Evolutionary conservation across 2,797 vertebrate species (phyloP), one percentile per base, ranked within the genome.

Genomic region (Ptychobarbus kaznakovi): DNA sequence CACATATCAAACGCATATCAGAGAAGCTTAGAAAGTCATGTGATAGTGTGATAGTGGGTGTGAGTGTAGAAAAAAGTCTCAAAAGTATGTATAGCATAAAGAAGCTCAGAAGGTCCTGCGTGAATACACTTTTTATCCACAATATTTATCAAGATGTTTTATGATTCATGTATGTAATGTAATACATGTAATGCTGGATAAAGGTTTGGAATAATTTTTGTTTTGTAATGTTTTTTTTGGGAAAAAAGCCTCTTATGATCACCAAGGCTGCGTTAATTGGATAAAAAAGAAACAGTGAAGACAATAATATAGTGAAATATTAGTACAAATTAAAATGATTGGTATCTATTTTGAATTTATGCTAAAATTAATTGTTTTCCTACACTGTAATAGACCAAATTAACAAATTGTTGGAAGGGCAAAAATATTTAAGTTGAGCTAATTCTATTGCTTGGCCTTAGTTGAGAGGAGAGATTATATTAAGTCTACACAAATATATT

Each of bases 41-140:
- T 76, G 6, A 76, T 77, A 38, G n/a, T 42, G 28, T 76, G 6
- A 76, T 77, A 38, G n/a, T 76, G 73, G 13, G 44, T 25, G 44
- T 51, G 38, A 25, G 25, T 13, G 8, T 9, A 22, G n/a, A 32
- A 46, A 65, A 28, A 28, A 35, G 16, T 46, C 40, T 18, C 13
- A 46, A n/a, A 4, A 69, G 20, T 35, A 15, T 81, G 44, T 44
- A 22, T 40, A n/a, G 7, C 16, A 46, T 16, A 28, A 58, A 81
- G 5, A 32, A 28, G 18, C n/a, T 22, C 16, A 65, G 65, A 80
- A 20, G 25, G 28, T 2, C 75, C 16, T 61, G 18, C 2, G 3
- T 77, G 35, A 77, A 58, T 53, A 77, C 32, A 53, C 20, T 22
- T 49, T 28, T 28, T 73, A 44, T 25, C 12, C 3, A 4, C 16